Percentiles rank a stretch among this genome's conserved stretches.
These are phyloP conservation scores for Threskiornis aethiopicus DNA, from an alignment of 2,797 vertebrate genomes.

Conservation along the genomic window DNA sequence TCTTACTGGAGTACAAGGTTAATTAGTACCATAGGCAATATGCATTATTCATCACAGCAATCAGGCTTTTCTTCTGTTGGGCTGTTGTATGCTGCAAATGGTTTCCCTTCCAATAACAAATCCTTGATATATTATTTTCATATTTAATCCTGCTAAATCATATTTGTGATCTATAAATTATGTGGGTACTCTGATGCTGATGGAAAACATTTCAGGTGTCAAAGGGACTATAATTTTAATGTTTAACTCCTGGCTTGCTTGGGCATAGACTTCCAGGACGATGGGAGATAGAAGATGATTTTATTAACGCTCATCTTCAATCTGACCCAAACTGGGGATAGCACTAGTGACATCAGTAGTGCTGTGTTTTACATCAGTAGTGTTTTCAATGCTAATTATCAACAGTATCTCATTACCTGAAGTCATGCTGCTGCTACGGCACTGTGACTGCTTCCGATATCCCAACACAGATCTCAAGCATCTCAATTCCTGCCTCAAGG, in stretches of 20 bases:
- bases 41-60: conserved; percentile 74
- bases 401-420: background rate
- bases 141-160: conserved; percentile 54
- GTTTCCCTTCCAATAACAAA: conserved; percentile 53
- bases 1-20: conserved; percentile 72
- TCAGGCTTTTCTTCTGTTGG: conserved; percentile 64
- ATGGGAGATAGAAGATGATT: background rate
- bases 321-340: background rate
- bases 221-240: background rate
- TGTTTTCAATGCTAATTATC: background rate
- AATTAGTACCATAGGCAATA: conserved; percentile 74
- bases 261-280: background rate
- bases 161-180: conserved; percentile 44
- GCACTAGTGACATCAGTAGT: background rate
- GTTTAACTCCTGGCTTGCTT: background rate
- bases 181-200: background rate
- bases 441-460: background rate
- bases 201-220: background rate
- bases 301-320: background rate
- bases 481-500: rapidly evolving
- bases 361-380: background rate
- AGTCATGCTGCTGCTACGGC: rapidly evolving
- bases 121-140: conserved; percentile 61
- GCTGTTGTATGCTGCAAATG: conserved; percentile 49
- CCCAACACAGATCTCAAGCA: background rate